Evolutionary conservation across 2,113 vertebrate species (phyloP).

Genomic region (Haemorhous mexicanus): DNA sequence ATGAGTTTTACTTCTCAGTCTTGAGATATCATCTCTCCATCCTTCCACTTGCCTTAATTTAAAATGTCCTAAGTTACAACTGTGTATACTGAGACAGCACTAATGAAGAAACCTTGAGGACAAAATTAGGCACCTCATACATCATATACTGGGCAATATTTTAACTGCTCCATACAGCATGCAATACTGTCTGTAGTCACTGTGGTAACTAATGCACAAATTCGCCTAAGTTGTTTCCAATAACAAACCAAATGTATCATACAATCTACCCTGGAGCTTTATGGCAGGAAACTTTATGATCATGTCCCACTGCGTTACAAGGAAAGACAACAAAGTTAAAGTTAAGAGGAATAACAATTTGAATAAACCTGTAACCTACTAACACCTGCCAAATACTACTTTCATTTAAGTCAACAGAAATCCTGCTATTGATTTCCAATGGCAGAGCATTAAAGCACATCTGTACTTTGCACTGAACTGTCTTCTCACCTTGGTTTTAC

Average conservation of each 20-base stretch:
- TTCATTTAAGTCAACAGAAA: slow-evolving; percentile 1
- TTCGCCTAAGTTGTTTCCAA: slow-evolving; percentile 4
- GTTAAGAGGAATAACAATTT: neutral
- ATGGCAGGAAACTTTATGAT: slow-evolving; percentile 22
- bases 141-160: neutral
- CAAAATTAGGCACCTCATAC: neutral
- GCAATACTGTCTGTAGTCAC: neutral
- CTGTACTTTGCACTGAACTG: neutral
- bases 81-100: neutral
- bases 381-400: neutral
- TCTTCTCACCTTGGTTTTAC: neutral
- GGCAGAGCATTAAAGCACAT: neutral
- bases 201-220: slow-evolving; percentile 39
- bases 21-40: slow-evolving; percentile 29
- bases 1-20: slow-evolving; percentile 13
- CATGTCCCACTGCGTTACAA: neutral
- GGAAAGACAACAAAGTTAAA: neutral
- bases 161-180: neutral
- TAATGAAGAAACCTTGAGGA: slow-evolving; percentile 36
- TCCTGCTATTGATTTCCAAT: neutral
- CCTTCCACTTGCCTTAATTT: slow-evolving; percentile 38
- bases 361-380: neutral
- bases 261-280: neutral
- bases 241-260: slow-evolving; percentile 43
- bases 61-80: neutral